These are phyloP conservation scores for Anseranas semipalmata DNA, from an alignment of 2,113 vertebrate genomes.

Conservation along the genomic window DNA sequence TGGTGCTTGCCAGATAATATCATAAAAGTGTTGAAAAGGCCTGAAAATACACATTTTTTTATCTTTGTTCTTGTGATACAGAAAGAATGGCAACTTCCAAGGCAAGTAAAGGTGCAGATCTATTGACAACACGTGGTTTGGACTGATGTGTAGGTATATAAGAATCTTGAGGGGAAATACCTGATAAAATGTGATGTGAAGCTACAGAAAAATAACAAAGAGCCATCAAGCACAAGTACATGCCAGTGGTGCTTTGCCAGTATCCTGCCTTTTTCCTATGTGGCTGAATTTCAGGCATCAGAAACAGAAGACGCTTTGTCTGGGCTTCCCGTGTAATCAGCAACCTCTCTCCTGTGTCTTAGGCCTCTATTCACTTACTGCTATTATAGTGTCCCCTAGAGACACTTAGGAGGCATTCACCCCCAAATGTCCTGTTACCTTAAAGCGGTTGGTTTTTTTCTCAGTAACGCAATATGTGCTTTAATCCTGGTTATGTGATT, in stretches of 20 bases:
- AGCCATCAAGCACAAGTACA: constrained; percentile 19
- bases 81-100: not conserved
- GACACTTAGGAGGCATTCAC: constrained; percentile 11
- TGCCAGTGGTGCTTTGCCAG: constrained; percentile 38
- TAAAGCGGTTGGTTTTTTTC: constrained; percentile 14
- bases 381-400: constrained; percentile 35
- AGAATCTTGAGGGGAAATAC: constrained; percentile 23
- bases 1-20: not conserved
- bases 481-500: not conserved
- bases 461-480: not conserved
- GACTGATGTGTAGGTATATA: not conserved
- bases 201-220: constrained; percentile 16
- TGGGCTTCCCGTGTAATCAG: constrained; percentile 52
- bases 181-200: constrained; percentile 12
- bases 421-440: constrained; percentile 37
- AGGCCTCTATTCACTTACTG: constrained; percentile 31
- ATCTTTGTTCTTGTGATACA: not conserved
- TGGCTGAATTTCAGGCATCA: constrained; percentile 36
- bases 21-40: not conserved
- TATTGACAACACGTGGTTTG: not conserved
- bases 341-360: constrained; percentile 49
- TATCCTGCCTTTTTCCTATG: constrained; percentile 40
- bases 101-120: not conserved
- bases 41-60: not conserved
- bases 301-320: constrained; percentile 66